Evolutionary conservation across 2,113 vertebrate genomes (phyloP).

Genomic region (Rafetus swinhoei): DNA sequence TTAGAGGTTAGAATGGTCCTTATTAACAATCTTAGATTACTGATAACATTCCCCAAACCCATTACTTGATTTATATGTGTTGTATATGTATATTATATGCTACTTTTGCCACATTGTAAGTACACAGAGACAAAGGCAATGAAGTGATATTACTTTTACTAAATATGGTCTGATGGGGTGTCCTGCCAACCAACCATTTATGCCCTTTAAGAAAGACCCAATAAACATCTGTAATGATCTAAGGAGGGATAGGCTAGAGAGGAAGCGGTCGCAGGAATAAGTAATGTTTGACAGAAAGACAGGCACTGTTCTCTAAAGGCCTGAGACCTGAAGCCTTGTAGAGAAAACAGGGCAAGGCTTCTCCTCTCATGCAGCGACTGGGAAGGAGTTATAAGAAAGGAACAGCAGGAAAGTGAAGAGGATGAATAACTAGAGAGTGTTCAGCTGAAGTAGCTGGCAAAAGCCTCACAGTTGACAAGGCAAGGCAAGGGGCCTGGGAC

Average conservation of each 20-base stretch:
- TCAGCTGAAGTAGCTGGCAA: background rate
- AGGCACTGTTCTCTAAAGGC: background rate
- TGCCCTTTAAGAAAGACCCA: background rate
- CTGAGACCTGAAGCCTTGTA: background rate
- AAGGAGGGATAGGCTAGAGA: background rate
- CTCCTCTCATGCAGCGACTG: background rate
- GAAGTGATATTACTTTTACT: background rate
- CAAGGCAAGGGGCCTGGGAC: background rate
- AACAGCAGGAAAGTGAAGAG: background rate
- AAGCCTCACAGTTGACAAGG: background rate
- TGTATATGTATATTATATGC: too few relatives aligned
- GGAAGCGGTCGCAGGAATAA: background rate
- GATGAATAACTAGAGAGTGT: background rate
- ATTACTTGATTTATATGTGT: too few relatives aligned
- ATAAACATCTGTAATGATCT: background rate
- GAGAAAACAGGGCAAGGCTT: too few relatives aligned
- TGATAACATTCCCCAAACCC: too few relatives aligned
- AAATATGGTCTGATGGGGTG: background rate
- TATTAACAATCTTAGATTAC: too few relatives aligned
- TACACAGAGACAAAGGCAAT: background rate
- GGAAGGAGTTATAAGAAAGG: background rate
- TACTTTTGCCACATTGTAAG: background rate
- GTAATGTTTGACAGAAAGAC: background rate
- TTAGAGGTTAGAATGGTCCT: background rate
- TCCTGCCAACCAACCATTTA: background rate